Evolutionary conservation across 2,888 invertebrate genomes (phyloP).

Genomic region (Acheta domesticus): DNA sequence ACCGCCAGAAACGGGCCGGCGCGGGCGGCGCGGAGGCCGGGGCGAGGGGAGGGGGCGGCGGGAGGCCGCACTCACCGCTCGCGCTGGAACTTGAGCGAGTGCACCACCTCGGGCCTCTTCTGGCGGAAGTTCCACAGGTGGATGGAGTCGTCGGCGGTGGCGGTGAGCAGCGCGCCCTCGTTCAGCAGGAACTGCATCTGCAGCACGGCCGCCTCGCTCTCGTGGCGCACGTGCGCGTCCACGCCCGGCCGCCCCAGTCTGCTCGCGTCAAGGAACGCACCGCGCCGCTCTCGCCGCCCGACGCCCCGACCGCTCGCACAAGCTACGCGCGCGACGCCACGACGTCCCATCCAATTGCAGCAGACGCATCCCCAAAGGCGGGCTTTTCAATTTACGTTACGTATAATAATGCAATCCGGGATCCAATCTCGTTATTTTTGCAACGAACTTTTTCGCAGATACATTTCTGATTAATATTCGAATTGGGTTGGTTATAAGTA

Average conservation of each 20-base stretch:
- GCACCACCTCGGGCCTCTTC: conserved; percentile 90
- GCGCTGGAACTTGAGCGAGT: conserved; percentile 94
- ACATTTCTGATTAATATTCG: too few relatives aligned
- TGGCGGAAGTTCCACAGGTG: conserved; percentile 97
- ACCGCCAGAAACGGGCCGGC: not conserved
- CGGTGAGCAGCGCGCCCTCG: conserved; percentile 93
- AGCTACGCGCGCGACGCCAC: too few relatives aligned
- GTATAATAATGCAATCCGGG: too few relatives aligned
- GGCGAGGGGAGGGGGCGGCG: too few relatives aligned
- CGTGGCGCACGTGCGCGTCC: conserved; percentile 90
- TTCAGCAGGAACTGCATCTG: conserved; percentile 94
- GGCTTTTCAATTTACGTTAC: too few relatives aligned
- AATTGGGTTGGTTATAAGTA: too few relatives aligned
- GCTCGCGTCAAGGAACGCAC: conserved; percentile 47
- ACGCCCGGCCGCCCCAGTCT: conserved; percentile 97
- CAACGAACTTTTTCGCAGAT: too few relatives aligned
- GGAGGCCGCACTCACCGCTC: conserved; percentile 67
- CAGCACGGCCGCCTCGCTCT: conserved; percentile 72
- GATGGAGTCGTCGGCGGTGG: conserved; percentile 92
- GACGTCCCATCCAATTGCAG: too few relatives aligned
- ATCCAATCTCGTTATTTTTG: too few relatives aligned
- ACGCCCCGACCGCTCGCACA: too few relatives aligned
- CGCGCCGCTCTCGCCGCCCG: not conserved
- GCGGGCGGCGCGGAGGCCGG: not conserved
- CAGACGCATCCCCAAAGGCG: too few relatives aligned